A percentile compares a stretch with the other conserved stretches of the same genome.
Conservation (phyloP, 2,113 vertebrate genomes). For the Gallinago jamesoni region DNA sequence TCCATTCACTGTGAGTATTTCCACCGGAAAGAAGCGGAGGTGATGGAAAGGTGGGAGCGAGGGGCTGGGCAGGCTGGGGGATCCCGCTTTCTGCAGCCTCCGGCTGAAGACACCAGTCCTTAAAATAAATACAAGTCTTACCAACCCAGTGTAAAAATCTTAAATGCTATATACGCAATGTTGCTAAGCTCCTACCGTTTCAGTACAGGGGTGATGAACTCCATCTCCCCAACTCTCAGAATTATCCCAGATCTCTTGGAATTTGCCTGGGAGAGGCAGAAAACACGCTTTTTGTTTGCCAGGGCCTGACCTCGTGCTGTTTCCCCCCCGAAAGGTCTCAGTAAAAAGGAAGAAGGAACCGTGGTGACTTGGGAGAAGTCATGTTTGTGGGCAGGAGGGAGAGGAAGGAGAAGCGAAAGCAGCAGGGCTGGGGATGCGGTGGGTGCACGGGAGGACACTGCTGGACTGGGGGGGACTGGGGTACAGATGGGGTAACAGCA, state of each 20-base stretch:
- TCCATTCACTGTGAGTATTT: neutral
- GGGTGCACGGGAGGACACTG: neutral
- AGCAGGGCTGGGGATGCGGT: neutral
- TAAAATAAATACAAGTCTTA: neutral
- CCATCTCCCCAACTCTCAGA: neutral
- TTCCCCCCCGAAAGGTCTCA: neutral
- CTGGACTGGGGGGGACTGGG: neutral
- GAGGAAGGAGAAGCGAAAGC: neutral
- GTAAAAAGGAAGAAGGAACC: neutral
- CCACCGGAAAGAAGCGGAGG: neutral
- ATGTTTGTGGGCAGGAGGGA: neutral
- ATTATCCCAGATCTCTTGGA: neutral
- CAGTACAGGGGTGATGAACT: neutral
- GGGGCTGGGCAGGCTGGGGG: neutral
- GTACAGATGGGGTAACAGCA: neutral
- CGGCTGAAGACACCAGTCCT: neutral
- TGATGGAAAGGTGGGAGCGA: neutral
- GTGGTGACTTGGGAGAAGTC: neutral
- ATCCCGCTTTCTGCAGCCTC: neutral
- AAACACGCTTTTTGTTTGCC: neutral
- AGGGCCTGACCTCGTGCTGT: neutral
- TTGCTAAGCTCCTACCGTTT: neutral
- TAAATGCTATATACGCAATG: neutral
- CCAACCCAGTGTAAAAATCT: neutral
- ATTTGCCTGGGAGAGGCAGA: neutral